phyloP scores from a whole-genome alignment of 2,888 invertebrate genomes.

The Geophilus truncorum region DNA sequence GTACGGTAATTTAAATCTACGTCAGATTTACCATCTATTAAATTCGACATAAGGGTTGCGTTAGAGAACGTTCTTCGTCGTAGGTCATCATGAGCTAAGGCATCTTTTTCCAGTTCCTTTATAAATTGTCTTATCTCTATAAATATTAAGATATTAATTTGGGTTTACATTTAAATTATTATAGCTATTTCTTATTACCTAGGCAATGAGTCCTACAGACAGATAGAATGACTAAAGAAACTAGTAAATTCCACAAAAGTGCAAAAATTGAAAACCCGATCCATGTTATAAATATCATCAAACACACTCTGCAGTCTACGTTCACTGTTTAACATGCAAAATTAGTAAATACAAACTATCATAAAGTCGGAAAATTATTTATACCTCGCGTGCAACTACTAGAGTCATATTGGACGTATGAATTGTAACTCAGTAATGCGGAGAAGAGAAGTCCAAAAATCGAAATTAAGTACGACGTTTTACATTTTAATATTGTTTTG shows the following conservation, averaged over 20 bases:
- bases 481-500: conserved; percentile 22
- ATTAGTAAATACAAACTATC: neutral
- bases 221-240: conserved; percentile 48
- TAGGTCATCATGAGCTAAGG: neutral
- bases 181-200: conserved; percentile 42
- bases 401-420: neutral
- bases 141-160: conserved; percentile 29
- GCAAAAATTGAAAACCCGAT: neutral
- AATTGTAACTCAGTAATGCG: neutral
- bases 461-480: neutral
- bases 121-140: conserved; percentile 33
- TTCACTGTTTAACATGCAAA: neutral
- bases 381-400: neutral
- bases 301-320: neutral
- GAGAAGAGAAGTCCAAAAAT: neutral
- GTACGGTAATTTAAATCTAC: no score
- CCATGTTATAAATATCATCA: neutral
- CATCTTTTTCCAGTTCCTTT: neutral
- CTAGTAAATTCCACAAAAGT: conserved; percentile 49
- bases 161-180: neutral
- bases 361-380: neutral
- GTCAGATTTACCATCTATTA: neutral
- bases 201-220: conserved; percentile 51
- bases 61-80: neutral
- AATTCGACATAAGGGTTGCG: neutral